Percentiles rank a stretch among this genome's conserved stretches.
phyloP scores from a whole-genome alignment of 35 echinoderm and acorn worm species.

The Lytechinus variegatus region DNA sequence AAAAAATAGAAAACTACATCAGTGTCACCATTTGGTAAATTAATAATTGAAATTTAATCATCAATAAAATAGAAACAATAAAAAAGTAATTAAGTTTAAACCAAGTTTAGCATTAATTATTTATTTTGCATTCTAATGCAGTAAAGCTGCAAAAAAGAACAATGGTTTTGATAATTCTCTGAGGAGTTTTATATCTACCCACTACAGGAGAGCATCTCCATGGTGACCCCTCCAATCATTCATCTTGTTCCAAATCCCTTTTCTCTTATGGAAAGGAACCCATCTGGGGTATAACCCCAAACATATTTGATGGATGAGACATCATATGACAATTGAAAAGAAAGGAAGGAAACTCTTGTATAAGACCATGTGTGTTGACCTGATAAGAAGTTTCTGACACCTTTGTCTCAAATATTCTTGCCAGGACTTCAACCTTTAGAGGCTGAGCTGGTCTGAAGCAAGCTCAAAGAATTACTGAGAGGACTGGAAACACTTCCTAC shows the following conservation, averaged over 20 bases:
- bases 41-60: too few relatives aligned
- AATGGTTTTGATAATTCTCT: too few relatives aligned
- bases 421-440: not conserved
- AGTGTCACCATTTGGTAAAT: not conserved
- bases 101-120: too few relatives aligned
- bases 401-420: not conserved
- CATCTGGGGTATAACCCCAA: not conserved
- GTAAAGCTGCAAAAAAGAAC: too few relatives aligned
- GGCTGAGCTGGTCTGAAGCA: not conserved
- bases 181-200: too few relatives aligned
- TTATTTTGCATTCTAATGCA: too few relatives aligned
- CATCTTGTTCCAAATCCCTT: not conserved
- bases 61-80: too few relatives aligned
- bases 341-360: not conserved
- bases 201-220: not conserved
- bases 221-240: not conserved
- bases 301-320: slow-evolving; percentile 5
- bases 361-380: not conserved
- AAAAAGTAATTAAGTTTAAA: too few relatives aligned
- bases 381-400: slow-evolving; percentile 2
- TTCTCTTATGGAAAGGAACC: not conserved
- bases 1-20: not conserved
- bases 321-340: not conserved
- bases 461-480: not conserved
- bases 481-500: not conserved